These are phyloP conservation scores for Leptinotarsa rubiginosa DNA, from an alignment of 2,888 invertebrate species.

Conservation along the genomic window DNA sequence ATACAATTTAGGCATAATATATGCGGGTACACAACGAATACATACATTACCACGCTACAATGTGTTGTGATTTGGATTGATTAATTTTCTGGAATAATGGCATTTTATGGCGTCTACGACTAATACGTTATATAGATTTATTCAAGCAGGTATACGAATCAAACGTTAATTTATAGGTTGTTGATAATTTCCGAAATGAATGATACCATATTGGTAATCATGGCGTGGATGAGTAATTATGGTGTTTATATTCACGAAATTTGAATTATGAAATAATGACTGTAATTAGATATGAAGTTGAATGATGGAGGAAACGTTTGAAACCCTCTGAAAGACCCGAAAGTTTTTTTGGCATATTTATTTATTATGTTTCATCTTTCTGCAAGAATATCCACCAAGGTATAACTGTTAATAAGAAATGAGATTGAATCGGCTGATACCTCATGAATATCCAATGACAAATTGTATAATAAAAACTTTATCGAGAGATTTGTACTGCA, in stretches of 20 bases:
- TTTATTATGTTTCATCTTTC: too few relatives aligned
- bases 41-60: slow-evolving; percentile 28
- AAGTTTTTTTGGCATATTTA: too few relatives aligned
- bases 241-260: slow-evolving; percentile 8
- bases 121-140: slow-evolving; percentile 27
- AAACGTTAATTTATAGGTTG: slow-evolving; percentile 31
- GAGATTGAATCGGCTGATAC: too few relatives aligned
- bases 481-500: too few relatives aligned
- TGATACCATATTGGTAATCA: slow-evolving; percentile 14
- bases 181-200: slow-evolving; percentile 21
- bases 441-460: too few relatives aligned
- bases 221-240: slow-evolving; percentile 17
- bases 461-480: too few relatives aligned
- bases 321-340: too few relatives aligned
- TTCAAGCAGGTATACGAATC: slow-evolving; percentile 30
- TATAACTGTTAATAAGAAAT: too few relatives aligned
- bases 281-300: neutral
- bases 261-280: neutral
- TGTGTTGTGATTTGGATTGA: slow-evolving; percentile 31
- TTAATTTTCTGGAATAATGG: slow-evolving; percentile 24
- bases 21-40: slow-evolving; percentile 30
- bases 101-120: slow-evolving; percentile 11
- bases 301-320: too few relatives aligned
- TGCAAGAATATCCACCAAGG: too few relatives aligned
- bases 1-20: slow-evolving; percentile 28